phyloP scores from a whole-genome alignment of 2,888 invertebrate genomes.

The Erebia aethiops region DNA sequence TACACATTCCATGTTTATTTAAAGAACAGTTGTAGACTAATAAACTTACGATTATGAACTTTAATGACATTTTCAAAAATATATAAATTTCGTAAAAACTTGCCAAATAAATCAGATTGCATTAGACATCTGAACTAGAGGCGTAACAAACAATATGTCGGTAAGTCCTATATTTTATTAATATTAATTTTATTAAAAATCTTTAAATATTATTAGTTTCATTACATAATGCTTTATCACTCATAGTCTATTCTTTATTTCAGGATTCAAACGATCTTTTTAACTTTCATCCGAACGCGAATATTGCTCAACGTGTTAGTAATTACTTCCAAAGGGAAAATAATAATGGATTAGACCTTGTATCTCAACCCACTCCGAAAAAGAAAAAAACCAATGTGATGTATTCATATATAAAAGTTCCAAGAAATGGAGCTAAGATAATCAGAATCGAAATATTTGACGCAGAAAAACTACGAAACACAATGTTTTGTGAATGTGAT shows the following conservation, averaged over 20 bases:
- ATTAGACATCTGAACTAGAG: not conserved
- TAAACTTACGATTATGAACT: not conserved
- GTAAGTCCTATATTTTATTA: not conserved
- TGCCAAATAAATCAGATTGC: not conserved
- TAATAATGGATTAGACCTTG: not conserved
- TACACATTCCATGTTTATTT: not conserved
- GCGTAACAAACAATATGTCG: slow-evolving; percentile 1
- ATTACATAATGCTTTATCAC: not conserved
- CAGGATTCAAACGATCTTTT: slow-evolving; percentile 1
- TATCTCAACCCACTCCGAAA: not conserved
- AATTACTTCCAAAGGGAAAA: slow-evolving; percentile 3
- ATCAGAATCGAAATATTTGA: not conserved
- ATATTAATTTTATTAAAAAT: not conserved
- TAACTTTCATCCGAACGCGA: not conserved
- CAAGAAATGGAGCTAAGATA: not conserved
- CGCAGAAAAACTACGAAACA: slow-evolving; percentile 4
- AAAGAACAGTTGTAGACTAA: not conserved
- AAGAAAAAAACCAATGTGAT: not conserved
- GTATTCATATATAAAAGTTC: not conserved
- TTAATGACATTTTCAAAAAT: not conserved
- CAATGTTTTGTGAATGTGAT: not conserved
- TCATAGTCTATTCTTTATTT: not conserved
- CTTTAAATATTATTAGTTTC: too few species aligned
- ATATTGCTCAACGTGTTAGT: not conserved
- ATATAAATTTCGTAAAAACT: slow-evolving; percentile 4